Base-by-base conservation (phyloP, 2,797 vertebrate genomes). In the Mus spretus region DNA sequence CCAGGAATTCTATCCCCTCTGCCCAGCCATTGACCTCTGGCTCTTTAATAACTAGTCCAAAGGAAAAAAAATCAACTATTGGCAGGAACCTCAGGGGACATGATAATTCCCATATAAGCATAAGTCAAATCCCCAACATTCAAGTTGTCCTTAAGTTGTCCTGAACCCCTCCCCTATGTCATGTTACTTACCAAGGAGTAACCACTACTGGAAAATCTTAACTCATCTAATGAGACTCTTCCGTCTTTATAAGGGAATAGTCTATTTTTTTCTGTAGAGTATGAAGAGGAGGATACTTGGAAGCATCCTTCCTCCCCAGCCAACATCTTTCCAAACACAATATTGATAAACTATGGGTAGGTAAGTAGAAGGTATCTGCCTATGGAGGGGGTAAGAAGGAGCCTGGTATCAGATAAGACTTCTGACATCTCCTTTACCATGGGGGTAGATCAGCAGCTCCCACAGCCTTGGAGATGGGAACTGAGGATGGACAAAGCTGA, bases 221-320 rank as follows among this genome's bases (percentile, higher is more conserved):
- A 19, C 15, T 47, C 47, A 89, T 87, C 55, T 55, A 15, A 78
- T 74, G 31, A 47, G 31, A 94, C 44, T 44, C 47, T 53, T 47
- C 4, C 83, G 40, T 74, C 4, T 83, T 96, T 92, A 55, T 78
- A 93, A 85, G 61, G 37, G 61, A 79, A 59, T n/a, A 82, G 55
- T 31, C 59, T 61, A n/a, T 78, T 55, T 92, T 55, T 92, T 79
- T 40, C 67, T 50, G 94, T 50, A 24, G 26, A 65, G 4, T 57
- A 63, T 63, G 20, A 79, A 89, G n/a, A 77, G 91, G 50, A 85
- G 57, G 20, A 72, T 37, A 72, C 59, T 28, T 40, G 11, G 65
- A 92, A 94, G 47, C 28, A 86, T 83, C 79, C 79, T 95, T 95
- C 55, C 17, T 79, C 5, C 5, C 19, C 37, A 79, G 63, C 44